Percentiles rank a stretch among this genome's conserved stretches.
Evolutionary conservation across 2,888 invertebrate genomes (phyloP).

Genomic region (Eurytoma californica): DNA sequence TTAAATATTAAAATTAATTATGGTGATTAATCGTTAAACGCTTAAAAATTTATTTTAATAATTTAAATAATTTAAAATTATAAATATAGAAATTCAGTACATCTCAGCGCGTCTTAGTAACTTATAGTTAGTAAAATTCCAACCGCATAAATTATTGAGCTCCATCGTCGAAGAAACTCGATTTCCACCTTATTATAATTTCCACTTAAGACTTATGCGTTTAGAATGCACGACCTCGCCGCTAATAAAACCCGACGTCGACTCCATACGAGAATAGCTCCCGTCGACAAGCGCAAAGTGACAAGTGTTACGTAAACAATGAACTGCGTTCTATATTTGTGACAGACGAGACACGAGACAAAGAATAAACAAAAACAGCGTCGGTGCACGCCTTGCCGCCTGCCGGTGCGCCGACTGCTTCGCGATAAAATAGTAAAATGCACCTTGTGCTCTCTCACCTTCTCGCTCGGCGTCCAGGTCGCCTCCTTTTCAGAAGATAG

Average conservation of each 20-base stretch:
- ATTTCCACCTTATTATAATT: background rate
- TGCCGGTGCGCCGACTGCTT: background rate
- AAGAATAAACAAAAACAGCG: slow-evolving; percentile 39
- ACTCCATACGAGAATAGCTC: background rate
- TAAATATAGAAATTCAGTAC: too few relatives aligned
- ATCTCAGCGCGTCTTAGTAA: too few relatives aligned
- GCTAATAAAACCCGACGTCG: slow-evolving; percentile 10
- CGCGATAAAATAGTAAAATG: background rate
- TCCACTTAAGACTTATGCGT: background rate
- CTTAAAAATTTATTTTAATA: too few relatives aligned
- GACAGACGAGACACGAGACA: background rate
- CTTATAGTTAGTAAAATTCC: too few relatives aligned
- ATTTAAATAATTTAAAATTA: too few relatives aligned
- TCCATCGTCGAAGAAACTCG: too few relatives aligned
- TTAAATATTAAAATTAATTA: too few relatives aligned
- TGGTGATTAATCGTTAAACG: too few relatives aligned
- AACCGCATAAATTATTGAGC: too few relatives aligned
- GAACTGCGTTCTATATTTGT: slow-evolving; percentile 39
- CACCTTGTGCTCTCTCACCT: background rate
- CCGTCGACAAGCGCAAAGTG: slow-evolving; percentile 14
- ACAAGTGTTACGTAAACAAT: slow-evolving; percentile 57
- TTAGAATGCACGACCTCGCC: background rate
- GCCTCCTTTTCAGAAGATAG: background rate
- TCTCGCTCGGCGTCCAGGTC: background rate
- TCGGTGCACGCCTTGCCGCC: too few relatives aligned